Evolutionary conservation across 2,113 vertebrate genomes (phyloP), one percentile per base, ranked within the genome.

Genomic region (Hemibagrus wyckioides): DNA sequence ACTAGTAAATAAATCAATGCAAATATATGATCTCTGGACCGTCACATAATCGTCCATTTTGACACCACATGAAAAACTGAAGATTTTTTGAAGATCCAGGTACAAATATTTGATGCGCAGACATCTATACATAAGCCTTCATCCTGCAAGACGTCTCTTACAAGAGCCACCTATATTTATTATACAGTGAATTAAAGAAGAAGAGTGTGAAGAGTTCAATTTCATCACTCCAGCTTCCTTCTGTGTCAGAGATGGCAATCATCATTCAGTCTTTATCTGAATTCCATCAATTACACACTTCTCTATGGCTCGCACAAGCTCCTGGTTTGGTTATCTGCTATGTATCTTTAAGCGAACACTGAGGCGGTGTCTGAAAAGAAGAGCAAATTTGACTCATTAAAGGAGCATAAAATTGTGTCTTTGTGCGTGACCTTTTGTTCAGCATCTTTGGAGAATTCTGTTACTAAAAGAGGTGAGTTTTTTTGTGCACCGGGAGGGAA

Each of bases 351-450:
- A 86, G 87, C 77, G 85, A 84, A 39, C 41, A 59, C 82, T n/a
- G 77, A 79, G 48, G 89, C 80, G 57, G 76, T 73, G 83, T 84
- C 89, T 82, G 79, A 88, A 87, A 87, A 61, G 79, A 28, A 65
- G 82, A 90, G 89, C 85, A 88, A 90, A 90, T 91, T 90, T 86
- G 90, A 87, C 90, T 89, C 91, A 91, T 88, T 91, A 90, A 93
- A 90, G 80, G 87, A 89, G 88, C 88, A 90, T 90, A 88, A 91
- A 92, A 91, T 90, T 88, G 88, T 90, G 91, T 90, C 90, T 92
- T 90, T 92, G 92, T 93, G 89, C 65, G 25, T 89, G 67, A 89
- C 91, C 92, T 91, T 93, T 91, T 91, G 92, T 92, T 90, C 90
- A 61, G 85, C 90, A 91, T 89, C 92, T 93, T 91, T 91, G 87